Base-by-base conservation (phyloP, 1,140 invertebrate genomes). In the Drosophila repleta region DNA sequence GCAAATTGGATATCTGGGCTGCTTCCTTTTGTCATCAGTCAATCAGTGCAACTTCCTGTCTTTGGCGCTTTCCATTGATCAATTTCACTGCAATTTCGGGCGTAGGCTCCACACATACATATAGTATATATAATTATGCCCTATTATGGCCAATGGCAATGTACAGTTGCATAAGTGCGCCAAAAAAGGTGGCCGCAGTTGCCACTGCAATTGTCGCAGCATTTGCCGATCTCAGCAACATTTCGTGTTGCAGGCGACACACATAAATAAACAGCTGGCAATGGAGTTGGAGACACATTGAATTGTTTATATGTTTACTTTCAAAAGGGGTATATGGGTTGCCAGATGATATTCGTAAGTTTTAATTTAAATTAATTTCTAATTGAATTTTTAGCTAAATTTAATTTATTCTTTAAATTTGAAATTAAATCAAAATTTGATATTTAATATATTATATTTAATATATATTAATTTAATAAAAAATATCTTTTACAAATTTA, bases 191-290 rank as follows among this genome's bases (percentile, higher is more conserved):
- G 62, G 69, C 61, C 32, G 45, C 20, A 53, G 32, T 39, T 57
- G 13, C 13, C 24, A 24, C 6, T 55, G 74, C 45, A 29, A 51
- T 64, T 61, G 58, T 35, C 32, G 17, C 63, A 79, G 62, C 76
- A 78, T 73, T 78, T 53, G 46, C 15, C 62, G 69, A 61, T 41
- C 62, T 61, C 55, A 76, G 79, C 79, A 78, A 82, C 79, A 82
- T 78, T 77, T 60, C 26, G 51, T 70, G 70, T 69, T 78, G 79
- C 79, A 77, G 73, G 51, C 78, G 74, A 55, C 72, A 66, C 79
- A 83, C 80, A 79, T 79, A 84, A 83, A 83, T 84, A 83, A 84
- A 79, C 72, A 79, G 73, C 73, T 84, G 76, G 64, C 64, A 46
- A 60, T 51, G 45, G 63, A 81, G 58, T 76, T 74, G 64, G 58